These are phyloP conservation scores for Casuarius casuarius DNA, from an alignment of 2,113 vertebrate species.

Conservation along the genomic window DNA sequence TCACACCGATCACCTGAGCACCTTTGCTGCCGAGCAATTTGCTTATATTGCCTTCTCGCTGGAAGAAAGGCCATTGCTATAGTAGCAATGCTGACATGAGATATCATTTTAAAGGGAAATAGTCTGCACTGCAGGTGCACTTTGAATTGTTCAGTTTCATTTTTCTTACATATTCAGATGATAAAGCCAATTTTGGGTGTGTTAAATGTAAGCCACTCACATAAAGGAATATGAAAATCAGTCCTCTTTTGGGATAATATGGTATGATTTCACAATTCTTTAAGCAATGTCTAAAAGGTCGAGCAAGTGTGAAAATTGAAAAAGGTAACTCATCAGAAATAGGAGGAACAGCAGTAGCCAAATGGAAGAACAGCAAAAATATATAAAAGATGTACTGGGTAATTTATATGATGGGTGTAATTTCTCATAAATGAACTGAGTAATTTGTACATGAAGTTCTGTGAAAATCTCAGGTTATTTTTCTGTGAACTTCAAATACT, in stretches of 20 bases:
- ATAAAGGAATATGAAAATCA: slow-evolving; percentile 5
- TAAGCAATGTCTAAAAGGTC: slow-evolving; percentile 19
- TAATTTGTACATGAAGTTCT: background rate
- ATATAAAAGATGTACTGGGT: background rate
- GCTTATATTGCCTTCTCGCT: background rate
- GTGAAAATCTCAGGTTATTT: background rate
- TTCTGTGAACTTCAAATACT: background rate
- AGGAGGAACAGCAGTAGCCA: background rate
- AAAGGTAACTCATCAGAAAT: slow-evolving; percentile 22
- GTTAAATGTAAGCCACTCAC: slow-evolving; percentile 21
- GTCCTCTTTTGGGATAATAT: background rate
- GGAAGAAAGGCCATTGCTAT: background rate
- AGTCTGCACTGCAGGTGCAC: background rate
- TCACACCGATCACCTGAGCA: background rate
- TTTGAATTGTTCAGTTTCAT: background rate
- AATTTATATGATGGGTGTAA: background rate
- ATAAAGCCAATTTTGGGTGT: background rate
- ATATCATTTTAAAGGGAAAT: background rate
- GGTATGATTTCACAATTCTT: slow-evolving; percentile 37
- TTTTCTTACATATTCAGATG: slow-evolving; percentile 41
- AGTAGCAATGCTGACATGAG: background rate
- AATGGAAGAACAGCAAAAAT: slow-evolving; percentile 2
- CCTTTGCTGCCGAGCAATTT: background rate
- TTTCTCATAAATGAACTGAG: background rate
- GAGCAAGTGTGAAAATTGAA: slow-evolving; percentile 5